Evolutionary conservation across 2,888 invertebrate species (phyloP).

Genomic region (Tanypteryx hageni): DNA sequence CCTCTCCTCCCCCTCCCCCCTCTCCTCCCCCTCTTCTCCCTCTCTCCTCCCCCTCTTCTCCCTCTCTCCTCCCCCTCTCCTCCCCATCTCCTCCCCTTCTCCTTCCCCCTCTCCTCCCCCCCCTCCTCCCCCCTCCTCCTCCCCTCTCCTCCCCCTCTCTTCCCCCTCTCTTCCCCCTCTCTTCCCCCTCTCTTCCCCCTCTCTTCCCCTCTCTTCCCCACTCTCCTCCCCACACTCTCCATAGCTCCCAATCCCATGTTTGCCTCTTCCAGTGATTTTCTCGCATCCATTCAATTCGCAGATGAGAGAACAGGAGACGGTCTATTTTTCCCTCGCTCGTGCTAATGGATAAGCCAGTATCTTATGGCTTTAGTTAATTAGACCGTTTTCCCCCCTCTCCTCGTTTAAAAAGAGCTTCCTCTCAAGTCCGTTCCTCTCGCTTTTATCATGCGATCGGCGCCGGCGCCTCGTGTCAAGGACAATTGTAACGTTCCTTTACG

Average conservation of each 20-base stretch:
- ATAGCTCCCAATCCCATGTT: slow-evolving; percentile 49
- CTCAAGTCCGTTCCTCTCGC: slow-evolving; percentile 6
- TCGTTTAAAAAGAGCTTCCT: background rate
- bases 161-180: slow-evolving; percentile 70
- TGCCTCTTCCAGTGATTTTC: slow-evolving; percentile 60
- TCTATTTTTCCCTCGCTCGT: slow-evolving; percentile 41
- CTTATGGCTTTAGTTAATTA: background rate
- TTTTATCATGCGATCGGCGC: slow-evolving; percentile 5
- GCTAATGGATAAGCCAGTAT: slow-evolving; percentile 45
- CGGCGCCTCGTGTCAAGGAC: slow-evolving; percentile 30
- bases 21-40: slow-evolving; percentile 70
- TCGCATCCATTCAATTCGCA: slow-evolving; percentile 52
- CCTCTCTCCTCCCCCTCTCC: slow-evolving; percentile 70
- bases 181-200: slow-evolving; percentile 67
- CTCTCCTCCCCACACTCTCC: slow-evolving; percentile 65
- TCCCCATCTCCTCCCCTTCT: slow-evolving; percentile 67
- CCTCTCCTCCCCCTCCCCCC: slow-evolving; percentile 70
- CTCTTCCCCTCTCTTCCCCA: slow-evolving; percentile 66
- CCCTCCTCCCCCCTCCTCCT: too few relatives aligned
- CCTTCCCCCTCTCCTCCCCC: slow-evolving; percentile 69
- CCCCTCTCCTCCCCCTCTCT: too few relatives aligned
- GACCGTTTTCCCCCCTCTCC: background rate
- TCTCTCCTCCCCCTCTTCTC: slow-evolving; percentile 70
- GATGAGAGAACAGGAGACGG: slow-evolving; percentile 1
- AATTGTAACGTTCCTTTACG: background rate